Evolutionary conservation across 1,140 invertebrate genomes (phyloP).

Genomic region (Sinella curviseta): DNA sequence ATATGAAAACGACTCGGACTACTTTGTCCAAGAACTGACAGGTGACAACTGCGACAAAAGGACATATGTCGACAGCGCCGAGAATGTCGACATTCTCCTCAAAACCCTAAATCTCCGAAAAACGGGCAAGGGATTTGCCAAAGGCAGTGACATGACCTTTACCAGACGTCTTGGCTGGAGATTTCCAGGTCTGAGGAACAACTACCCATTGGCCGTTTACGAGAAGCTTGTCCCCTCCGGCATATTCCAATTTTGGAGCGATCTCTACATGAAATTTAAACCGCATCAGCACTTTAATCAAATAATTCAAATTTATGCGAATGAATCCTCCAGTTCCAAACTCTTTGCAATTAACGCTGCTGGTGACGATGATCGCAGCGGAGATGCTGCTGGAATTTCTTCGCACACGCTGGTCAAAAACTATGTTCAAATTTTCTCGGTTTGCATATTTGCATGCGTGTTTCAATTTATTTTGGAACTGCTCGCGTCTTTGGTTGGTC

Average conservation of each 20-base stretch:
- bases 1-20: not conserved
- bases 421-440: too few relatives aligned
- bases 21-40: not conserved
- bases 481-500: too few relatives aligned
- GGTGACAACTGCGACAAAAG: not conserved
- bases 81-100: not conserved
- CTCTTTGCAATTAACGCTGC: too few relatives aligned
- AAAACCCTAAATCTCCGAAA: not conserved
- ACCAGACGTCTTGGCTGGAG: not conserved
- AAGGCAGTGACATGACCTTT: not conserved
- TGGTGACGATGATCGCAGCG: too few relatives aligned
- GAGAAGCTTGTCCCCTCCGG: not conserved
- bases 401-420: too few relatives aligned
- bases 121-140: not conserved
- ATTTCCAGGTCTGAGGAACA: not conserved
- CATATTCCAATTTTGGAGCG: not conserved
- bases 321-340: too few relatives aligned
- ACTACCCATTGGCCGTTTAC: not conserved
- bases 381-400: too few relatives aligned
- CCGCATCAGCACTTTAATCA: not conserved
- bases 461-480: too few relatives aligned
- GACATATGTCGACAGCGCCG: not conserved
- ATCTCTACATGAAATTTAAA: not conserved
- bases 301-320: too few relatives aligned
- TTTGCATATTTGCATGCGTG: too few relatives aligned